Percentiles rank a stretch among this genome's conserved stretches.
Evolutionary conservation across 2,113 vertebrate genomes (phyloP).

Genomic region (Dasypus novemcinctus): DNA sequence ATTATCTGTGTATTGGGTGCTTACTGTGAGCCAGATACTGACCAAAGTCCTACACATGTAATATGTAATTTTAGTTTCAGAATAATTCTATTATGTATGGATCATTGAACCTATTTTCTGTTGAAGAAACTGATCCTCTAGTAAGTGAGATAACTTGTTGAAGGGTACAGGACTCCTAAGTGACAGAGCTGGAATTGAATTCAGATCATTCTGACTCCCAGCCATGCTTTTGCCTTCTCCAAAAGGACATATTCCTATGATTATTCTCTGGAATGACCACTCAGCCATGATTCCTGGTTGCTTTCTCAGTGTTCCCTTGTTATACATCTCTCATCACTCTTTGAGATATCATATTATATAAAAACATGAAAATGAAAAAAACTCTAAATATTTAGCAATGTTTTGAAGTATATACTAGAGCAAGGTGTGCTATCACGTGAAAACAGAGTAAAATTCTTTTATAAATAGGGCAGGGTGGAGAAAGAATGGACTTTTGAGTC

Average conservation of each 20-base stretch:
- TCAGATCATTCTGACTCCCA: fast-evolving
- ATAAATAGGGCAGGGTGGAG: neutral
- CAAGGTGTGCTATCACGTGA: neutral
- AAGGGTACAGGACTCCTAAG: fast-evolving
- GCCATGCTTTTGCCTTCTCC: too few relatives aligned
- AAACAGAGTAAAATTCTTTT: neutral
- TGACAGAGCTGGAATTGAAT: too few relatives aligned
- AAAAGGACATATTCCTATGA: fast-evolving
- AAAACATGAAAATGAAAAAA: neutral
- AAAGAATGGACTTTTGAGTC: neutral
- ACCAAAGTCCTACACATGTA: neutral
- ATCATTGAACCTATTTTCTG: neutral
- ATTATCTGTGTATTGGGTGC: neutral
- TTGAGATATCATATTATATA: neutral
- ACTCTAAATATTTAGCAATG: neutral
- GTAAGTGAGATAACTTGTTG: too few relatives aligned
- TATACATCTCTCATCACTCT: neutral
- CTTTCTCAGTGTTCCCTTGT: neutral
- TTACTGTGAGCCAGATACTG: neutral
- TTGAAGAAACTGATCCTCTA: neutral
- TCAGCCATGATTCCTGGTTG: neutral
- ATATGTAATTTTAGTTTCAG: neutral
- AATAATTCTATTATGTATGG: too few relatives aligned
- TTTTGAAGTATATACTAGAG: neutral
- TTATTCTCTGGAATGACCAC: neutral